Base-by-base conservation (phyloP, 2,888 invertebrate genomes). In the Caenorhabditis plicata region DNA sequence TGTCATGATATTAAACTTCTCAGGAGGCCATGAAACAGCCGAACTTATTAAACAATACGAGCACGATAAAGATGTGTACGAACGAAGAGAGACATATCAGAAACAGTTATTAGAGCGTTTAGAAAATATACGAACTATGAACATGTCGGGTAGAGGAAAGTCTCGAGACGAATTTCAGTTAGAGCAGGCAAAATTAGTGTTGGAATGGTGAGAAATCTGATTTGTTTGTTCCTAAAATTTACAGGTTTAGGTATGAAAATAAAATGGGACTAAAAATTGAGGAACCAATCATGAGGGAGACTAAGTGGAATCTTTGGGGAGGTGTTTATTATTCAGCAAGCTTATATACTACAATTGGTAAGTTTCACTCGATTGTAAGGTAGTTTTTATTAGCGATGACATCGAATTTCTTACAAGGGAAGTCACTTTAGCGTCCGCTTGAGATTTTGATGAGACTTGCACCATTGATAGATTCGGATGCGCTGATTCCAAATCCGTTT, bases 261-360 rank as follows among this genome's bases (percentile, higher is more conserved):
- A 72, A 70, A 42, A 38, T 72, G 38, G 72, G 72, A 8, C 33
- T 70, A 8, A 25, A 33, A 3, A 46, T 63, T 19, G 48, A 63
- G 9, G 57, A 60, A 42, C 72, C 72, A 1, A 36, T 57, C 9
- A 54, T 70, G 56, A 49, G 45, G 27, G 64, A 60, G n/a, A 64
- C 70, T 3, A 62, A 68, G 38, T 73, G 73, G 73, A 68, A 73
- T 50, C 38, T 73, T 9, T 73, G 70, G 69, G 71, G 71, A 15
- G 73, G 73, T 15, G 64, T 73, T 22, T 73, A 71, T 41, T 73
- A 73, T 41, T 60, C 73, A 2, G 73, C 73, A 3, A 68, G 68
- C 53, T 45, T 73, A n/a, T 73, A 73, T 39, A 73, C 73, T 4
- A 73, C 73, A n/a, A 73, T 73, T 20, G 73, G 69, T 68, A n/a